These are phyloP conservation scores for Trachelus stipa DNA, from an alignment of 2,888 invertebrate species.

Conservation along the genomic window DNA sequence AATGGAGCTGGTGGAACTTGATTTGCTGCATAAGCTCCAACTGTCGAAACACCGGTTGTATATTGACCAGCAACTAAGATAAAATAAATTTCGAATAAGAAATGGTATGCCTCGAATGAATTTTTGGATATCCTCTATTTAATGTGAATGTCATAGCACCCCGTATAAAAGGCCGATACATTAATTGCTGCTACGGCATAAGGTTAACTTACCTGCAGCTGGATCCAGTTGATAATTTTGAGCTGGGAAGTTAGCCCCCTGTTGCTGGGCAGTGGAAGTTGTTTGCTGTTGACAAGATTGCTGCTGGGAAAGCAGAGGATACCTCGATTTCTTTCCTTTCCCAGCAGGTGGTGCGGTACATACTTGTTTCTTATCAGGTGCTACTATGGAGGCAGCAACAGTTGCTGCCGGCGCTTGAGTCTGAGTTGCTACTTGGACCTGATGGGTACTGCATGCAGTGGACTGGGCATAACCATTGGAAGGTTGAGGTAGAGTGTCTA, in stretches of 20 bases:
- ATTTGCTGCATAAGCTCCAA: conserved; percentile 47
- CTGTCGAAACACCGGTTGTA: conserved; percentile 48
- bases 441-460: conserved; percentile 61
- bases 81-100: neutral
- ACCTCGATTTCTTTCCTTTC: conserved; percentile 65
- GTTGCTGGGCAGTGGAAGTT: conserved; percentile 43
- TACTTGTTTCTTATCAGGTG: conserved; percentile 60
- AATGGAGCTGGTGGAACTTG: conserved; percentile 70
- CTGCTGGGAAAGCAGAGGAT: conserved; percentile 56
- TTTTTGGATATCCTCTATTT: neutral
- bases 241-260: conserved; percentile 59
- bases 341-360: conserved; percentile 54
- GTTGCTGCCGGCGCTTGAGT: conserved; percentile 68
- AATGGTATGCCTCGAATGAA: neutral
- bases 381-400: conserved; percentile 46
- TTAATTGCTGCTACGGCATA: neutral
- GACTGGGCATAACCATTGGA: conserved; percentile 46
- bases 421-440: conserved; percentile 76
- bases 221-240: conserved; percentile 70
- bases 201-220: conserved; percentile 61
- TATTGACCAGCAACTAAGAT: conserved; percentile 48
- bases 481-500: conserved; percentile 44
- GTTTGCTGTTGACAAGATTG: conserved; percentile 47
- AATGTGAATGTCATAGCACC: neutral
- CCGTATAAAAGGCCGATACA: neutral